Percentiles rank a stretch among this genome's conserved stretches.
These are phyloP conservation scores for Aspidoscelis tigris DNA, from an alignment of 2,113 vertebrate species.

Conservation along the genomic window DNA sequence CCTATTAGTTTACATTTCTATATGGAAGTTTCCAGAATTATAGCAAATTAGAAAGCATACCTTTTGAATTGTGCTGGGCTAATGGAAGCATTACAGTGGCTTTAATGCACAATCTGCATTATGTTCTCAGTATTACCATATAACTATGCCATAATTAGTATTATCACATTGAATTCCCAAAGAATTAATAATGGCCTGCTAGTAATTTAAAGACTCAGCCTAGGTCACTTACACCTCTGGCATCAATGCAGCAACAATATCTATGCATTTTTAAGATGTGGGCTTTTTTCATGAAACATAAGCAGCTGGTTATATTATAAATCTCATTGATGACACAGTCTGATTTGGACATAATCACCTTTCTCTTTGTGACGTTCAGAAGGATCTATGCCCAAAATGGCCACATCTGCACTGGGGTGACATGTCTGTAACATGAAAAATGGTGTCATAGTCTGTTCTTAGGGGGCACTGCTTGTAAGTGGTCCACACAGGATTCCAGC, in stretches of 20 bases:
- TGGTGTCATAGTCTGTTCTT: no score
- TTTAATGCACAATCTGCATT: constrained; percentile 41
- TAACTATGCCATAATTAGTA: constrained; percentile 51
- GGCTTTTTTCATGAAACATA: neutral
- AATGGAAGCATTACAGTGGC: constrained; percentile 52
- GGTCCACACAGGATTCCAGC: no score
- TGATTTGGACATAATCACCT: no score
- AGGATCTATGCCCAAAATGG: no score
- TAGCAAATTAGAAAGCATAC: constrained; percentile 42
- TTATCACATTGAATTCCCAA: constrained; percentile 44
- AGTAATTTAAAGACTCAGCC: constrained; percentile 37
- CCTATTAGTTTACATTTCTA: neutral
- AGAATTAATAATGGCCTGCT: constrained; percentile 54
- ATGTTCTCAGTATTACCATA: constrained; percentile 47
- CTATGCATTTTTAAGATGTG: rapidly evolving
- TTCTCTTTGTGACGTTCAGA: no score
- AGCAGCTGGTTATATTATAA: neutral
- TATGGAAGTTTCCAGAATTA: constrained; percentile 45
- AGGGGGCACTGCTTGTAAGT: no score
- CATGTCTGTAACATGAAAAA: no score
- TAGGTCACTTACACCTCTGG: constrained; percentile 30
- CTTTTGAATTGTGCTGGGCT: constrained; percentile 26
- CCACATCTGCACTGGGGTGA: no score
- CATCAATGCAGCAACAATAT: neutral
- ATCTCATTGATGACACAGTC: no score